These are phyloP conservation scores for Chelon auratus DNA, from an alignment of 2,797 vertebrate genomes.

Conservation along the genomic window DNA sequence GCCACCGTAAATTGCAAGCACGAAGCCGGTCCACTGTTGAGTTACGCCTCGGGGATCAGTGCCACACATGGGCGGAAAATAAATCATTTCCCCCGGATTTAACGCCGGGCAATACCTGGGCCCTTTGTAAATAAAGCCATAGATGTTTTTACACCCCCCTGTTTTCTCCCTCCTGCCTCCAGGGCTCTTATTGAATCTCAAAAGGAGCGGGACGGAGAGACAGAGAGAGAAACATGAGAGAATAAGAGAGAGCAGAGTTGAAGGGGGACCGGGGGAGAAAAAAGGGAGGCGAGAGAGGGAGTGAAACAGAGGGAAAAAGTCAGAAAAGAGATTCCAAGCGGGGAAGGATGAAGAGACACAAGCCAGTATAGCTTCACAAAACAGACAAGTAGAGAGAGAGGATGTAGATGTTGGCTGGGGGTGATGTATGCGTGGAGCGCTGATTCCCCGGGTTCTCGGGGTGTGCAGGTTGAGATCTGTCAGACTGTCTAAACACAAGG, in stretches of 20 bases:
- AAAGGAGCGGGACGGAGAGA: constrained; percentile 73
- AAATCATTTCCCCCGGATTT: constrained; percentile 86
- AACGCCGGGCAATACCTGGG: constrained; percentile 82
- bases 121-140: constrained; percentile 86
- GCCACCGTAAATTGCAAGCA: constrained; percentile 84
- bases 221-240: constrained; percentile 78
- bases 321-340: constrained; percentile 66
- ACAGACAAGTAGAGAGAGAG: constrained; percentile 66
- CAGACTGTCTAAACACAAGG: constrained; percentile 80
- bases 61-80: constrained; percentile 82
- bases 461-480: constrained; percentile 81
- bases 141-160: constrained; percentile 83
- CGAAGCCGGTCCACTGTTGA: constrained; percentile 78
- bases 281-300: constrained; percentile 34
- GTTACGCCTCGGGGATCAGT: constrained; percentile 84
- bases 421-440: constrained; percentile 68
- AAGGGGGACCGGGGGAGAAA: constrained; percentile 63
- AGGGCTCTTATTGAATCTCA: constrained; percentile 85
- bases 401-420: constrained; percentile 73
- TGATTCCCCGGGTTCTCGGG: constrained; percentile 70
- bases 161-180: constrained; percentile 79
- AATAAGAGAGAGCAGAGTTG: constrained; percentile 79
- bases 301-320: constrained; percentile 54
- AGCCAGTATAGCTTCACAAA: constrained; percentile 68
- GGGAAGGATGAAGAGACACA: constrained; percentile 73